phyloP scores from a whole-genome alignment of 1,140 invertebrate genomes.

The Formica exsecta region DNA sequence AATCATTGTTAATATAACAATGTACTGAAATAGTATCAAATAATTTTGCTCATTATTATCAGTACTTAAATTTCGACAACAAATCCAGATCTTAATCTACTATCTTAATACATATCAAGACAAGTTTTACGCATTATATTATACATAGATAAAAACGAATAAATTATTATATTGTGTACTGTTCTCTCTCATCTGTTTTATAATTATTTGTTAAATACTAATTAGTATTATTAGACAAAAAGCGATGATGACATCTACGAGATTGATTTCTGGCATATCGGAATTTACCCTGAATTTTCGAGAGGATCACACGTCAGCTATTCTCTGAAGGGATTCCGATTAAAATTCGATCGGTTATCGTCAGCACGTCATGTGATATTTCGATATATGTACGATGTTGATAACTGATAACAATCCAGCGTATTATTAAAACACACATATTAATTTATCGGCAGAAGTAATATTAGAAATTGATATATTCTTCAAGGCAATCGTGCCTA shows the following conservation, averaged over 20 bases:
- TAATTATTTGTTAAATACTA: not conserved
- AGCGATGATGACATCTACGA: slow-evolving; percentile 62
- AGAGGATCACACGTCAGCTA: slow-evolving; percentile 73
- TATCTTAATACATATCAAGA: too few species aligned
- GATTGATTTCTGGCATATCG: slow-evolving; percentile 72
- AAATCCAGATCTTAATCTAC: too few species aligned
- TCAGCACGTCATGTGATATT: slow-evolving; percentile 67
- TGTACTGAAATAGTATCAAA: not conserved
- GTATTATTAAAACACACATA: slow-evolving; percentile 69
- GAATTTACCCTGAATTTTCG: slow-evolving; percentile 69
- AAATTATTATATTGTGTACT: not conserved
- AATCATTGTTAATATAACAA: not conserved
- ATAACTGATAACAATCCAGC: slow-evolving; percentile 77
- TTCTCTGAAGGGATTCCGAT: slow-evolving; percentile 67
- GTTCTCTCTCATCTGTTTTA: not conserved
- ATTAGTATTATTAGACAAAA: slow-evolving; percentile 52
- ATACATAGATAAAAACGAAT: not conserved
- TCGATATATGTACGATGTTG: slow-evolving; percentile 66
- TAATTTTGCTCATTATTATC: not conserved
- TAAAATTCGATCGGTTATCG: slow-evolving; percentile 78
- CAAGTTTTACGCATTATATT: too few species aligned
- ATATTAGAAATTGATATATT: slow-evolving; percentile 70
- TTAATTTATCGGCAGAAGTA: slow-evolving; percentile 66
- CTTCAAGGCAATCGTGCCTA: not conserved
- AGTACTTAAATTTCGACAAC: not conserved